phyloP scores from a whole-genome alignment of 35 echinoderm and acorn worm species.

The Strongylocentrotus purpuratus region DNA sequence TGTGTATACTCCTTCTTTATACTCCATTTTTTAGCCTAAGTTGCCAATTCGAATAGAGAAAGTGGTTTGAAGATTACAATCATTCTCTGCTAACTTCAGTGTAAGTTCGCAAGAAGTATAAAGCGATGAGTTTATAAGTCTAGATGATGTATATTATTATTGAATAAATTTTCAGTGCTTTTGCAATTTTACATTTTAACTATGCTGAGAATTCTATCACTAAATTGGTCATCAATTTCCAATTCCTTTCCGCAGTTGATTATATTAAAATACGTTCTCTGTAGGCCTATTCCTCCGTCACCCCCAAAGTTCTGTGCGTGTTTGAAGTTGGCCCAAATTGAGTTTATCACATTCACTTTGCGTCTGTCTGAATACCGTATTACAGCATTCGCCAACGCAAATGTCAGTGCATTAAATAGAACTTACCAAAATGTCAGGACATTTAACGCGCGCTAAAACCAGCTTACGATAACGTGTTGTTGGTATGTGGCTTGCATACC shows the following conservation, averaged over 20 bases:
- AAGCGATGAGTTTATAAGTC: too few species aligned
- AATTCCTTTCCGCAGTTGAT: not conserved
- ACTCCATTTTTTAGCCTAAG: too few species aligned
- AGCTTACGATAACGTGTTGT: not conserved
- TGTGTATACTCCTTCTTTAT: too few species aligned
- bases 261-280: too few species aligned
- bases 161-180: not conserved
- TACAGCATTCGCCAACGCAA: not conserved
- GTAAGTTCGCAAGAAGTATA: not conserved
- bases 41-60: too few species aligned
- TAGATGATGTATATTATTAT: not conserved
- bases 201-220: not conserved
- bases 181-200: not conserved
- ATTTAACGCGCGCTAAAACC: not conserved
- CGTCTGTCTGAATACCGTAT: not conserved
- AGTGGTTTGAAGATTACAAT: too few species aligned
- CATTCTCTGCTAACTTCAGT: not conserved
- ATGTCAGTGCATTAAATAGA: conserved; percentile 11
- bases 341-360: not conserved
- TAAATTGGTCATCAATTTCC: not conserved
- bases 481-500: not conserved
- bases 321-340: not conserved
- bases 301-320: too few species aligned
- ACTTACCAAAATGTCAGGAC: conserved; percentile 4
- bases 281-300: too few species aligned